A percentile compares a stretch with the other conserved stretches of the same genome.
Evolutionary conservation across 2,797 vertebrate species (phyloP).

Genomic region (Mus minutoides): DNA sequence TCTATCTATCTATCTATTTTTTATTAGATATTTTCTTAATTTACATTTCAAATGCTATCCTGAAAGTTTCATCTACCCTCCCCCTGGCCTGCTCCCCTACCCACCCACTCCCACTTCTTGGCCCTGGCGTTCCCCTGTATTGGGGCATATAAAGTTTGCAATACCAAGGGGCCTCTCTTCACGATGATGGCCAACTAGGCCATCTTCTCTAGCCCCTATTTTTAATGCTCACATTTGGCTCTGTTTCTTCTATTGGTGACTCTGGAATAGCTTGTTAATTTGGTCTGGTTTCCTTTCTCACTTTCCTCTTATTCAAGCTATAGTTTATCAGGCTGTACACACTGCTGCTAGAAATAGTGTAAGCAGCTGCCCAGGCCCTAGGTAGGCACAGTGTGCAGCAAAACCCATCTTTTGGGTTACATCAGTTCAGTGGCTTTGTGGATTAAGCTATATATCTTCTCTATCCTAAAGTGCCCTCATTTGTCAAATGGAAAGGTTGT

Average conservation of each 20-base stretch:
- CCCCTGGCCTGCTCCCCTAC: no score
- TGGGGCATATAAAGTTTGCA: no score
- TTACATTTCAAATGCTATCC: no score
- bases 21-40: no score
- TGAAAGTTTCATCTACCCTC: no score
- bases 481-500: conserved; percentile 21
- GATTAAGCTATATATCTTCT: not conserved
- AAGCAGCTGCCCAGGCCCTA: not conserved
- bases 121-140: no score
- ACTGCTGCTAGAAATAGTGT: not conserved
- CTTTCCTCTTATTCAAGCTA: not conserved
- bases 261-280: not conserved
- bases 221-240: not conserved
- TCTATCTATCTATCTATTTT: no score
- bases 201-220: no score
- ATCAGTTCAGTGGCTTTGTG: not conserved
- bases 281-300: not conserved
- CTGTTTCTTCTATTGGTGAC: not conserved
- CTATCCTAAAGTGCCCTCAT: not conserved
- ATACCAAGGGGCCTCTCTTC: no score
- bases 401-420: not conserved
- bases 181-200: no score
- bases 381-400: not conserved
- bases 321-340: not conserved
- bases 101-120: no score